phyloP scores from a whole-genome alignment of 1,140 invertebrate genomes.

The Asobara japonica region DNA sequence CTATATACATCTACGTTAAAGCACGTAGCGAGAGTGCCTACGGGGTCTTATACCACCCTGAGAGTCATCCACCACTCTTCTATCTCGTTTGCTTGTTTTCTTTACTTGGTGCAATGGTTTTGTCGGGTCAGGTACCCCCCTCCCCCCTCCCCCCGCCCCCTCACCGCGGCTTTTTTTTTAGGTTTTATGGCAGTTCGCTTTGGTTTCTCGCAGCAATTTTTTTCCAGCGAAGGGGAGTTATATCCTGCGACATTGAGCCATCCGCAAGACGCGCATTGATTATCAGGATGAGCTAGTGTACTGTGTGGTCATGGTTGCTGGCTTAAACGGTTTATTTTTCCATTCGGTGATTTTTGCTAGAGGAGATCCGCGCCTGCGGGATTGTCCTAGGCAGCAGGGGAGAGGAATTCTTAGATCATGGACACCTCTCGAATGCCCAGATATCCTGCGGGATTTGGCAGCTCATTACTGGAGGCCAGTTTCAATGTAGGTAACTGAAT shows the following conservation, averaged over 20 bases:
- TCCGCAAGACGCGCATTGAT: conserved; percentile 23
- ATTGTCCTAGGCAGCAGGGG: too few relatives aligned
- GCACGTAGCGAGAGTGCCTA: conserved; percentile 20
- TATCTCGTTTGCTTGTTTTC: background rate
- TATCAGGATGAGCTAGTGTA: conserved; percentile 10
- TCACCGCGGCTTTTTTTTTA: background rate
- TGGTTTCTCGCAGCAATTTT: background rate
- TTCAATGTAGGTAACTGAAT: too few relatives aligned
- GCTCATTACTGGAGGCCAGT: too few relatives aligned
- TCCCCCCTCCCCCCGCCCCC: background rate
- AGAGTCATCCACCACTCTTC: conserved; percentile 6
- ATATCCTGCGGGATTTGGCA: too few relatives aligned
- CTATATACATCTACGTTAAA: conserved; percentile 35
- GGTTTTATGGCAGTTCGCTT: background rate
- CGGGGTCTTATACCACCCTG: conserved; percentile 26
- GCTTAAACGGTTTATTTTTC: too few relatives aligned
- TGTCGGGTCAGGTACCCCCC: background rate
- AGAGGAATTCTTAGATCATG: too few relatives aligned
- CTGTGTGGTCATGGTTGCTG: conserved; percentile 8
- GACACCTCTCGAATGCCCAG: too few relatives aligned
- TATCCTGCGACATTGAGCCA: conserved; percentile 18
- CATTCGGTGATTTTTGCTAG: too few relatives aligned
- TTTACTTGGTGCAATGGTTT: background rate
- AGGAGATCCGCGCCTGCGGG: too few relatives aligned
- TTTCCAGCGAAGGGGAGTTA: background rate